Conservation (phyloP, 2,797 vertebrate species). For the Yasuhikotakia modesta region DNA sequence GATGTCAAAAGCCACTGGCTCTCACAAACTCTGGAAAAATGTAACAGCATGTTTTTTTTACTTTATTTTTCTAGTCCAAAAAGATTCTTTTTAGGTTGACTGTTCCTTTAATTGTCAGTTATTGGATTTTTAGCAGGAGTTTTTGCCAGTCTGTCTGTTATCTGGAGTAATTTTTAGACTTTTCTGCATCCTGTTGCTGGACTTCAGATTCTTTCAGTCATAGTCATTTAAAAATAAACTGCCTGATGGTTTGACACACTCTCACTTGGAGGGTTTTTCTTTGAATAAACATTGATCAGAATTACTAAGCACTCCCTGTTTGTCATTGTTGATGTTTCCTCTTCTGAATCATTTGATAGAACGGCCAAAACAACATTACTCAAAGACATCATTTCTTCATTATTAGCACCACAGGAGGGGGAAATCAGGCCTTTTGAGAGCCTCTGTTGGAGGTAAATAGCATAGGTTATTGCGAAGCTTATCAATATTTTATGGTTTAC, state of each 20-base stretch:
- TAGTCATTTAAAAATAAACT: conserved; percentile 36
- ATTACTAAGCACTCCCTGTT: neutral
- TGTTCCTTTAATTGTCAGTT: conserved; percentile 46
- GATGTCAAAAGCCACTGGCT: neutral
- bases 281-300: conserved; percentile 33
- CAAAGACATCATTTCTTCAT: neutral
- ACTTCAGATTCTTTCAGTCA: conserved; percentile 48
- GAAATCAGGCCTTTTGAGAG: conserved; percentile 6
- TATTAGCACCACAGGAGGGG: neutral
- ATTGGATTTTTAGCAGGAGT: conserved; percentile 47
- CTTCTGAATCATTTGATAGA: conserved; percentile 3
- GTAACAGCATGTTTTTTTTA: neutral
- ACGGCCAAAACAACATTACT: neutral
- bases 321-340: conserved; percentile 12
- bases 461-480: conserved; percentile 2
- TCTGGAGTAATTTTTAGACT: conserved; percentile 50
- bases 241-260: conserved; percentile 18
- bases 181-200: conserved; percentile 29
- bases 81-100: neutral
- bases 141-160: conserved; percentile 45
- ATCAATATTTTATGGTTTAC: neutral
- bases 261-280: conserved; percentile 29
- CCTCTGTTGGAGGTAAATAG: neutral
- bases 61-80: neutral
- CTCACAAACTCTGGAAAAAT: neutral